Base-by-base conservation (phyloP, 2,888 invertebrate species). In the Drosophila lutescens region DNA sequence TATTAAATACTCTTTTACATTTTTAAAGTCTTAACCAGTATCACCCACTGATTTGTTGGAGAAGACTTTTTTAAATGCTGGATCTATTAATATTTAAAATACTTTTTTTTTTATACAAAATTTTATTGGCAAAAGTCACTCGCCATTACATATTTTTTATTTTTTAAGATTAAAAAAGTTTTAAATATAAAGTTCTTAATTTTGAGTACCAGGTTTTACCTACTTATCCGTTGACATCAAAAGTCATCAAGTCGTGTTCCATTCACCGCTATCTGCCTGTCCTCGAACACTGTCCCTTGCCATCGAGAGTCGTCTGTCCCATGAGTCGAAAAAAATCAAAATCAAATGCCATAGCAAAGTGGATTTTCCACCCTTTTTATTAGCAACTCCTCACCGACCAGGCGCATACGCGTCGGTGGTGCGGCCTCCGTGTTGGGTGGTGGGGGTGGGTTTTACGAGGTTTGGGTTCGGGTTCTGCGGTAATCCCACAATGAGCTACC, bases 401-500 rank as follows among this genome's bases (percentile, higher is more conserved):
- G 65, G 63, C 66, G 66, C 61, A 40, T 6, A 46, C 56, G 69
- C 68, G 73, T 51, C 23, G 70, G 70, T 71, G 70, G 70, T 71
- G 62, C 76, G 57, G 56, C 71, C 20, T 44, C 34, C 34, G 32
- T 12, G 30, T 50, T 3, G 30, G 30, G 26, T 26, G 38, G 53
- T 49, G 44, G 50, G 46, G 34, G 54, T 50, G 57, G 55, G 43
- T 32, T 59, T 59, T 30, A 26, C 55, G 56, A 57, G 68, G 58
- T 44, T 46, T 44, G 49, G 54, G 26, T 7, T 59, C 34, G 71
- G 49, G 51, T 12, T 63, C 20, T 60, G 69, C 74, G 77, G 81
- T 89, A 89, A 89, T 89, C 89, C 89, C 85, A 87, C 89, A 90
- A 87, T 88, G 90, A 90, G 89, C 89, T 88, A 80, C 90, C 86